A percentile compares a stretch with the other conserved stretches of the same genome.
These are phyloP conservation scores for Chelidonichthys spinosus DNA, from an alignment of 2,797 vertebrate genomes.

Conservation along the genomic window DNA sequence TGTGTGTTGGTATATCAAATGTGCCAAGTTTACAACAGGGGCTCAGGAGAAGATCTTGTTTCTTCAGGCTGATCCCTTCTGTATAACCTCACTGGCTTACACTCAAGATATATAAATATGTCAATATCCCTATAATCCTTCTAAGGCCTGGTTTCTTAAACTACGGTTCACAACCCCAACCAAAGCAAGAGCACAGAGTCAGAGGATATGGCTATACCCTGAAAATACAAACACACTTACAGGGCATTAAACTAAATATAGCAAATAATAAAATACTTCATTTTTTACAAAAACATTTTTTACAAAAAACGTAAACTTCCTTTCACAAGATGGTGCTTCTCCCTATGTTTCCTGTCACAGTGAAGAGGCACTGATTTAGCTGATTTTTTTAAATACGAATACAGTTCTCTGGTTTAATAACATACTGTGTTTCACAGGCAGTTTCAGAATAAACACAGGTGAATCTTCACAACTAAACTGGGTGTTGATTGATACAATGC, in stretches of 20 bases:
- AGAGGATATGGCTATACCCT: background rate
- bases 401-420: background rate
- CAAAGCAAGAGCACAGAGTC: slow-evolving; percentile 28
- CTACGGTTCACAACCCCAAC: slow-evolving; percentile 27
- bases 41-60: slow-evolving; percentile 26
- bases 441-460: background rate
- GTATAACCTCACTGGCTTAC: slow-evolving; percentile 14
- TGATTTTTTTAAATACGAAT: slow-evolving; percentile 2
- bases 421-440: background rate
- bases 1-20: slow-evolving; percentile 13
- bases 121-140: slow-evolving; percentile 53
- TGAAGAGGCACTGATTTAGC: background rate
- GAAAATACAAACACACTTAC: slow-evolving; percentile 21
- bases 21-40: slow-evolving; percentile 28
- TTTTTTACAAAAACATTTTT: background rate
- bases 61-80: slow-evolving; percentile 34
- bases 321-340: background rate
- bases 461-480: slow-evolving; percentile 8
- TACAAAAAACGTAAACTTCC: slow-evolving; percentile 14
- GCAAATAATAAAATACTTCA: slow-evolving; percentile 5
- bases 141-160: slow-evolving; percentile 30
- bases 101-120: slow-evolving; percentile 45
- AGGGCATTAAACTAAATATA: background rate
- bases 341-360: background rate
- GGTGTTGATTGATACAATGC: background rate